Percentiles rank a stretch among this genome's conserved stretches.
These are phyloP conservation scores for Crepidodera aurea DNA, from an alignment of 2,888 invertebrate genomes.

Conservation along the genomic window DNA sequence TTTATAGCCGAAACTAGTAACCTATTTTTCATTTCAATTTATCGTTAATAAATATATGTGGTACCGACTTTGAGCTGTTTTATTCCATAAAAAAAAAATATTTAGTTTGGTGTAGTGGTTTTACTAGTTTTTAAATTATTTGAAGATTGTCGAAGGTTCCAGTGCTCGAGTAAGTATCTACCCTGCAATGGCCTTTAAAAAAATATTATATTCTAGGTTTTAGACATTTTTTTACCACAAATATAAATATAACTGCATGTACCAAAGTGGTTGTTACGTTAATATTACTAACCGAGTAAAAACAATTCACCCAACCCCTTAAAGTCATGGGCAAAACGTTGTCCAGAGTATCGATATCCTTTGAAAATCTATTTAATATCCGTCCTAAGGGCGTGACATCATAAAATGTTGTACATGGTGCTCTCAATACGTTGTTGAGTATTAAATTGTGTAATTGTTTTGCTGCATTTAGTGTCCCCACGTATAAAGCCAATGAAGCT, in stretches of 20 bases:
- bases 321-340: slow-evolving; percentile 76
- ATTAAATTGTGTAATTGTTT: slow-evolving; percentile 71
- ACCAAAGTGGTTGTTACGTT: not conserved
- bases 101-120: too few relatives aligned
- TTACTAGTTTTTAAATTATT: too few relatives aligned
- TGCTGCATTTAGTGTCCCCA: slow-evolving; percentile 71
- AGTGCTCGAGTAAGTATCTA: too few relatives aligned
- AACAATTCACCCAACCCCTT: slow-evolving; percentile 74
- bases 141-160: too few relatives aligned
- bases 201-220: too few relatives aligned
- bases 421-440: slow-evolving; percentile 71
- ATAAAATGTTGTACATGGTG: slow-evolving; percentile 76
- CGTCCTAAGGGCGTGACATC: slow-evolving; percentile 83
- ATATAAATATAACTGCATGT: slow-evolving; percentile 10
- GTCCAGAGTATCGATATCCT: slow-evolving; percentile 78
- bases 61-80: too few relatives aligned
- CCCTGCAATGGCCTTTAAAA: too few relatives aligned
- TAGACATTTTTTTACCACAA: too few relatives aligned
- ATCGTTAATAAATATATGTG: too few relatives aligned
- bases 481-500: slow-evolving; percentile 72
- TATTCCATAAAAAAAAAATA: too few relatives aligned
- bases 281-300: slow-evolving; percentile 67
- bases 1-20: too few relatives aligned
- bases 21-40: too few relatives aligned
- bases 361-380: slow-evolving; percentile 80